Conservation (phyloP, 2,797 vertebrate species). For the Dallia pectoralis region DNA sequence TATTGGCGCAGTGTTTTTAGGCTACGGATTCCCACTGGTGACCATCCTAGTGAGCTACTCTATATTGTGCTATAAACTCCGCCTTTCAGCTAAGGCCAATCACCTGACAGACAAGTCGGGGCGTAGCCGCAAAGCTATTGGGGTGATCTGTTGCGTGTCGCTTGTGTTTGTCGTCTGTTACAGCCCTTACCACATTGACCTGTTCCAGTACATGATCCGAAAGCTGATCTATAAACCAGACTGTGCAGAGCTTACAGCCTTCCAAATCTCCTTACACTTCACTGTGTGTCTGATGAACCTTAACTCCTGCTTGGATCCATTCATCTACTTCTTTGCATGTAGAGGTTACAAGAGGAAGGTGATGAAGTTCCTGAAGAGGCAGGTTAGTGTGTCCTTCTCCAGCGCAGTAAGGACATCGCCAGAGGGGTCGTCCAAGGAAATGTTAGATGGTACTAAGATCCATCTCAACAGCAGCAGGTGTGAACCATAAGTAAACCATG, state of each 20-base stretch:
- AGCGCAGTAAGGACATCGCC: conserved; percentile 83
- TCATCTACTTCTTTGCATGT: conserved; percentile 98
- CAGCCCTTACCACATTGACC: conserved; percentile 89
- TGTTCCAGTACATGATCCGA: conserved; percentile 93
- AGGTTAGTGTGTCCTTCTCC: conserved; percentile 87
- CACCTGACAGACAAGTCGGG: conserved; percentile 89
- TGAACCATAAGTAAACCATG: conserved; percentile 30
- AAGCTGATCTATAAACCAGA: conserved; percentile 74
- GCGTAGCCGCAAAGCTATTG: conserved; percentile 90
- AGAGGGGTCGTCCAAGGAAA: conserved; percentile 85
- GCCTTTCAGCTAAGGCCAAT: conserved; percentile 82
- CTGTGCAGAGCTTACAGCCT: conserved; percentile 77
- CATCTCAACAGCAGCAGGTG: conserved; percentile 50
- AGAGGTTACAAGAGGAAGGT: conserved; percentile 96
- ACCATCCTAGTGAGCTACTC: conserved; percentile 90
- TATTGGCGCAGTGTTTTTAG: conserved; percentile 85
- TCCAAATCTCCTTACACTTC: conserved; percentile 91
- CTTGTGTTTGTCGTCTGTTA: conserved; percentile 90
- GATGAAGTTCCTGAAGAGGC: conserved; percentile 82
- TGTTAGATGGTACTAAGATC: conserved; percentile 67
- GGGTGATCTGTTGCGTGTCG: conserved; percentile 92
- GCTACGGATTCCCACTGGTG: conserved; percentile 81
- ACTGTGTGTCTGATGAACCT: conserved; percentile 95
- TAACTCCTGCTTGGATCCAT: conserved; percentile 93
- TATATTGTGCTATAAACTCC: conserved; percentile 87